These are phyloP conservation scores for Mesembrinibis cayennensis DNA, from an alignment of 2,113 vertebrate genomes.

Conservation along the genomic window DNA sequence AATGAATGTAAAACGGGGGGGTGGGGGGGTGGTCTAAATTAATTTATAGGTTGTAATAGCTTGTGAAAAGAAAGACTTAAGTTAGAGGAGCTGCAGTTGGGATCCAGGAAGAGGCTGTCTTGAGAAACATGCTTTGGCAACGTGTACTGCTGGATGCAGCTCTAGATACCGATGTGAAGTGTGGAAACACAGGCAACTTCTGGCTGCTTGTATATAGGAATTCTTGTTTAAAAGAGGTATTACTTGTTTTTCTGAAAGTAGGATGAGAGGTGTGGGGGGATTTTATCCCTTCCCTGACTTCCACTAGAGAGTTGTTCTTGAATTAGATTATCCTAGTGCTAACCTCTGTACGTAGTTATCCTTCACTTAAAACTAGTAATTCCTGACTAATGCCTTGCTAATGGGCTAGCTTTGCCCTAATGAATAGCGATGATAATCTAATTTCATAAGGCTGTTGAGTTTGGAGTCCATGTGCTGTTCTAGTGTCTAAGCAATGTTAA, in stretches of 20 bases:
- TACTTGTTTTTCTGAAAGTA: not conserved
- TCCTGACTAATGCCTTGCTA: not conserved
- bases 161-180: not conserved
- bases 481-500: not conserved
- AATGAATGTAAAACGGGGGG: not conserved
- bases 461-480: not conserved
- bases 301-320: not conserved
- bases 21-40: not conserved
- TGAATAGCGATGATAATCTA: not conserved
- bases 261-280: not conserved
- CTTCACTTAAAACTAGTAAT: not conserved
- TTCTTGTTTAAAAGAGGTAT: not conserved
- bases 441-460: not conserved
- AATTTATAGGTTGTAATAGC: not conserved
- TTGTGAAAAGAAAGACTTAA: not conserved
- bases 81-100: not conserved
- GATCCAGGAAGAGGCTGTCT: not conserved
- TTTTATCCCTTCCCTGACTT: not conserved
- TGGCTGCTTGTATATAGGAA: not conserved
- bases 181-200: not conserved
- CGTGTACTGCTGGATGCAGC: not conserved
- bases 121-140: not conserved
- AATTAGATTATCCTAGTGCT: not conserved
- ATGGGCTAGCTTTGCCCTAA: not conserved
- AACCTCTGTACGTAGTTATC: not conserved